Evolutionary conservation across 2,888 invertebrate genomes (phyloP), one percentile per base, ranked within the genome.

Genomic region (Cantharis rustica): DNA sequence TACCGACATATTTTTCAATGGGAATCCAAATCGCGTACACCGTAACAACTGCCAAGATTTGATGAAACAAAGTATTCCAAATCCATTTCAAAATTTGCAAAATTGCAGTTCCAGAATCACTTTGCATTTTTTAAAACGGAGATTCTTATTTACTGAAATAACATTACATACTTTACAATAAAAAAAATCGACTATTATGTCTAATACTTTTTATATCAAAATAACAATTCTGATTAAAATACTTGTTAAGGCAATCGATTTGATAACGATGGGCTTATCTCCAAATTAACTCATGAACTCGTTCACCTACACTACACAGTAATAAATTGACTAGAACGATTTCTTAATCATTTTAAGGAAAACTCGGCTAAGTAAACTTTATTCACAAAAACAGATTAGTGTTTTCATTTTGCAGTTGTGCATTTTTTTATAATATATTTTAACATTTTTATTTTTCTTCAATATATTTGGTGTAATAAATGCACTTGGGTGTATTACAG

Each of bases 31-130:
- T 79, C 2, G 78, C 68, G 72, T 77, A 80, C 61, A 81, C 68
- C 10, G 79, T 73, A 23, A 82, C 31, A 26, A 80, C 80, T 3
- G 80, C 80, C 10, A 81, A 26, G 11, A 74, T 77, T 73, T 82
- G 82, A 78, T 81, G 79, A 74, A 81, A 77, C 61, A 82, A 11
- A 9, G 81, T 81, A 61, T 81, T 81, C n/a, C 75, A 68, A 31
- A 79, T 17, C 79, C 79, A 79, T 68, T 75, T 76, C 17, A 75
- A 66, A 68, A 77, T 74, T 70, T 78, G 80, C 15, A 63, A 47
- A 47, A 69, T 13, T 16, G 69, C 64, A 16, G 47, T 13, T 16
- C 47, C 63, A 26, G 63, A 71, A 63, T 20, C 26, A 16, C 26
- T 66, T 10, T 47, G 66, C 72, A 72, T 75, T 68, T 17, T 75